Evolutionary conservation across 2,888 invertebrate genomes (phyloP), one percentile per base, ranked within the genome.

Genomic region (Tetranychus truncatus): DNA sequence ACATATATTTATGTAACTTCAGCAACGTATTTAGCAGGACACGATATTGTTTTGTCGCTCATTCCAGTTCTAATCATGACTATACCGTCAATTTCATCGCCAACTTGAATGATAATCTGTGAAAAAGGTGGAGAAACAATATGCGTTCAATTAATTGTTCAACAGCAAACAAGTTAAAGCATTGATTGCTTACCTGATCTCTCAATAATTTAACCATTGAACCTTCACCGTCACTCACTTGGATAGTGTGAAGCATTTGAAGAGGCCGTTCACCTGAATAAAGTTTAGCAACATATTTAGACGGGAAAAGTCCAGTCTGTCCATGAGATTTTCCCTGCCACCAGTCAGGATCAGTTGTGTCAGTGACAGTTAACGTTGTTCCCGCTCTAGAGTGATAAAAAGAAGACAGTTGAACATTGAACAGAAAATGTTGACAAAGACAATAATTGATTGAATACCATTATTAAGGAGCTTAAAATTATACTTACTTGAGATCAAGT

Each of bases 271-370:
- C 95, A 7, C 93, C 93, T 67, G 92, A 89, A 81, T 91, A 90
- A 76, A 95, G 84, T 81, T 91, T 90, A 77, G 92, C 91, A 79
- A 95, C 94, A 82, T 95, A 95, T 81, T 93, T 93, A 45, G 94
- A 93, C 6, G 95, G 95, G 82, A 95, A 95, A 84, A 90, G 95
- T 15, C 95, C 95, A 74, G 90, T 87, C 80, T 90, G 88, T 45
- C 95, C 94, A 77, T 93, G 86, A 81, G 92, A 92, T 83, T 93
- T 94, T 72, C 95, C 95, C 85, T 83, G 92, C 95, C 95, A 95
- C 95, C 95, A 95, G 81, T 95, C 94, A 15, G 91, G 90, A 83
- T 95, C 95, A 0, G 93, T 89, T 72, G 92, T 93, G 82, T 95
- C 95, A 79, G 92, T 91, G 76, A 95, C 93, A 15, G 91, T 93